Conservation (phyloP, 2,888 invertebrate species). For the Trissoscelio sp. region DNA sequence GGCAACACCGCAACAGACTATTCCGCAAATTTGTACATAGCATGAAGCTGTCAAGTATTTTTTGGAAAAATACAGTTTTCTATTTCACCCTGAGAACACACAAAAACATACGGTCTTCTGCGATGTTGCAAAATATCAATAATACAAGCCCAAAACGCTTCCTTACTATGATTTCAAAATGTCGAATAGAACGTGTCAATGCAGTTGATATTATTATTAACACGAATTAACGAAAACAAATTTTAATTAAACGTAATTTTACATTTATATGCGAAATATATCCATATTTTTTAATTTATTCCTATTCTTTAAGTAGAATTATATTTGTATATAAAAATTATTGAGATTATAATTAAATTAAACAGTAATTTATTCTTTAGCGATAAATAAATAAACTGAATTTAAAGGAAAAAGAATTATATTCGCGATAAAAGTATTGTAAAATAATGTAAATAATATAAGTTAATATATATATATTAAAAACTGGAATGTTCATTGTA, state of each 20-base stretch:
- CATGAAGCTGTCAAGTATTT: constrained; percentile 69
- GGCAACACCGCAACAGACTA: constrained; percentile 50
- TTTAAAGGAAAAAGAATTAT: neutral
- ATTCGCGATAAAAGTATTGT: neutral
- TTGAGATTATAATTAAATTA: too few relatives aligned
- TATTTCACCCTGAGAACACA: constrained; percentile 66
- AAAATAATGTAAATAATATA: constrained; percentile 18
- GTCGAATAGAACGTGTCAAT: constrained; percentile 40
- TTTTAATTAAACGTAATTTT: too few relatives aligned
- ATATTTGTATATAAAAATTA: neutral
- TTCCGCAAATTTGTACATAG: constrained; percentile 67
- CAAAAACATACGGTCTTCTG: constrained; percentile 31
- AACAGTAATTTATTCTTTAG: too few relatives aligned
- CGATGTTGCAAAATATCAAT: constrained; percentile 37
- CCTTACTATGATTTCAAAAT: constrained; percentile 11
- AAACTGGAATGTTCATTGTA: neutral
- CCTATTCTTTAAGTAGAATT: neutral
- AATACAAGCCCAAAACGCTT: constrained; percentile 37
- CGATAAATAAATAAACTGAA: too few relatives aligned
- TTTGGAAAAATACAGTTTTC: constrained; percentile 71
- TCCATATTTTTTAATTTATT: neutral
- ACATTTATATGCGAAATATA: neutral
- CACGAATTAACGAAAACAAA: neutral
- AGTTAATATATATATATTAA: neutral
- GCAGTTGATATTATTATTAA: neutral